These are phyloP conservation scores for Nycticebus coucang DNA, from an alignment of 2,113 vertebrate genomes.

Conservation along the genomic window DNA sequence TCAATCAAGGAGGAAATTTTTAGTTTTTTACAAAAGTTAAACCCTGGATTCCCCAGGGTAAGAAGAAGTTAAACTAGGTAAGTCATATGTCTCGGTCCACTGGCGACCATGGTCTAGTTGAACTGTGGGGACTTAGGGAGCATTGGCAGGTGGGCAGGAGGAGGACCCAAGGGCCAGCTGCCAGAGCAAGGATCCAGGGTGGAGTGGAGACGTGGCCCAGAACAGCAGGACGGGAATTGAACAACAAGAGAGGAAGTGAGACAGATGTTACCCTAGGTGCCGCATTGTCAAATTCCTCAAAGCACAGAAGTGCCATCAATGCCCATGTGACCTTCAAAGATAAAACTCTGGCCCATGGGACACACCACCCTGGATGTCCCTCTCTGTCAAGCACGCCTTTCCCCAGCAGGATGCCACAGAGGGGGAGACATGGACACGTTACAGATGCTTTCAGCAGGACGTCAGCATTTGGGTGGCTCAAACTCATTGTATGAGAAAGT, in stretches of 20 bases:
- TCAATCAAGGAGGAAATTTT: neutral
- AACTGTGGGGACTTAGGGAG: neutral
- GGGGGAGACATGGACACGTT: neutral
- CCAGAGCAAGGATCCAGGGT: neutral
- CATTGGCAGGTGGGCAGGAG: neutral
- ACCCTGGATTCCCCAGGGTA: neutral
- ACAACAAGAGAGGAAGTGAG: neutral
- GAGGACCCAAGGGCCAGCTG: neutral
- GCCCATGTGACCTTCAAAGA: fast-evolving
- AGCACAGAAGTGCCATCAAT: neutral
- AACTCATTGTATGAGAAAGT: neutral
- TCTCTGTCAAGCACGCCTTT: neutral
- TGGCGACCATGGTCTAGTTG: neutral
- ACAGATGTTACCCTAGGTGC: neutral
- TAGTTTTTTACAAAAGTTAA: neutral
- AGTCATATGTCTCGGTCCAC: neutral
- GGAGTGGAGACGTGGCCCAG: neutral
- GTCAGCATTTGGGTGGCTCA: neutral
- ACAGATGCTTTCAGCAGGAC: neutral
- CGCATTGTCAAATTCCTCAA: neutral
- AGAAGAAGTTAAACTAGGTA: neutral
- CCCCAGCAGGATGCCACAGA: neutral
- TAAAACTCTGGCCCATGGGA: fast-evolving
- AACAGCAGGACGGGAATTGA: neutral
- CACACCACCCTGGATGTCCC: neutral